Percentiles rank a stretch among this genome's conserved stretches.
Evolutionary conservation across 2,797 vertebrate genomes (phyloP).

Genomic region (Perodicticus potto): DNA sequence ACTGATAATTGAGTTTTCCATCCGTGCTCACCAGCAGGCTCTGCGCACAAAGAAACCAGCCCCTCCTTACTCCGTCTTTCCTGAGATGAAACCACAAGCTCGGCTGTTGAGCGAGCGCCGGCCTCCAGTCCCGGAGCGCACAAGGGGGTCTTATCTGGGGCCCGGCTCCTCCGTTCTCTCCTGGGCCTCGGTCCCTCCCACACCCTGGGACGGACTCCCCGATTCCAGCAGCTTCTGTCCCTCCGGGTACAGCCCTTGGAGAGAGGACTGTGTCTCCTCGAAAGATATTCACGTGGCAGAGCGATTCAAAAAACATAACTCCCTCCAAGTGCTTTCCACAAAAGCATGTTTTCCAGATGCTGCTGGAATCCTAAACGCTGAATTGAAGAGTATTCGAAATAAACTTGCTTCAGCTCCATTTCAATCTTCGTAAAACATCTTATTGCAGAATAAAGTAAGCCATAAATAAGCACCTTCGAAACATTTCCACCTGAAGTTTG

Average conservation of each 20-base stretch:
- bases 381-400: not conserved
- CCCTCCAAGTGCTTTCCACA: fast-evolving
- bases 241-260: not conserved
- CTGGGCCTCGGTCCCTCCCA: slow-evolving; percentile 6
- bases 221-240: not conserved
- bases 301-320: not conserved
- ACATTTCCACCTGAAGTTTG: not conserved
- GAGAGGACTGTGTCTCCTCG: not conserved
- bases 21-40: slow-evolving; percentile 65
- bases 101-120: slow-evolving; percentile 32
- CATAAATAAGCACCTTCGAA: not conserved
- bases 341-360: not conserved
- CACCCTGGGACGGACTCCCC: not conserved
- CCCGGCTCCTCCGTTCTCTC: not conserved
- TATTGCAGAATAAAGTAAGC: not conserved
- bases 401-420: not conserved
- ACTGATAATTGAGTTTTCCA: slow-evolving; percentile 80
- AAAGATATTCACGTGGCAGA: not conserved
- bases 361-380: not conserved
- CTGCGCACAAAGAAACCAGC: slow-evolving; percentile 69
- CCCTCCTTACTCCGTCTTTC: slow-evolving; percentile 58
- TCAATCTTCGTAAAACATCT: not conserved
- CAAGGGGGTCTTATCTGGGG: not conserved
- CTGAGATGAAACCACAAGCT: slow-evolving; percentile 56
- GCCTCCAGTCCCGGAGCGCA: slow-evolving; percentile 30